Percentiles rank a stretch among this genome's conserved stretches.
Conservation (phyloP, 2,797 vertebrate species). For the Ataeniobius toweri region DNA sequence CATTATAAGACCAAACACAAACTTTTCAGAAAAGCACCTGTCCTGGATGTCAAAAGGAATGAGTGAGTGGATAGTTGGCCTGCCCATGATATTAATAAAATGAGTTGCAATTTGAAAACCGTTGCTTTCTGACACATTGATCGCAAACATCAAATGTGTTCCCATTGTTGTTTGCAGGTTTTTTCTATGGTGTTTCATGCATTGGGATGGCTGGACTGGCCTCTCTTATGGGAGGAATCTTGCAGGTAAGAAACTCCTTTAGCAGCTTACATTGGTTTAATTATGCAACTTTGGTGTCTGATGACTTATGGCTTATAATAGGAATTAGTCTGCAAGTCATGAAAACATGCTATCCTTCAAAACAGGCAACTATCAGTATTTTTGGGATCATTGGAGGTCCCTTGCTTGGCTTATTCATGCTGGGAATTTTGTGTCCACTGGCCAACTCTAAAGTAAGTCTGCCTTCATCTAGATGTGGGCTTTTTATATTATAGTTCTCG, state of each 20-base stretch:
- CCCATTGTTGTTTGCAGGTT: constrained; percentile 69
- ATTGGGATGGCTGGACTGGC: constrained; percentile 91
- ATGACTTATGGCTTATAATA: neutral
- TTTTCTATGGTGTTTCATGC: constrained; percentile 87
- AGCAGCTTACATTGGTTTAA: neutral
- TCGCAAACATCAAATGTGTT: neutral
- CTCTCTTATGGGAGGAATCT: constrained; percentile 87
- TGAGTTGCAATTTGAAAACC: neutral
- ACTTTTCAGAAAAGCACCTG: constrained; percentile 84
- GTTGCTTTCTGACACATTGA: neutral
- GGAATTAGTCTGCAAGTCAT: neutral
- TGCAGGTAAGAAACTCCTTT: constrained; percentile 82
- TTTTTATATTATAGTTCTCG: neutral
- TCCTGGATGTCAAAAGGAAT: constrained; percentile 88
- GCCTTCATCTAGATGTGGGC: neutral
- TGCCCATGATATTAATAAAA: neutral
- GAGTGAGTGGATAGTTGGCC: constrained; percentile 79
- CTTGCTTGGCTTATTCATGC: constrained; percentile 78
- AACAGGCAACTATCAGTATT: constrained; percentile 77
- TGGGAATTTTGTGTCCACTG: constrained; percentile 80
- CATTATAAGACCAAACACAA: constrained; percentile 83
- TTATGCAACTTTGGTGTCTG: neutral
- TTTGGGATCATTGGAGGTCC: constrained; percentile 80
- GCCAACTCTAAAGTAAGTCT: constrained; percentile 80
- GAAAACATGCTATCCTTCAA: constrained; percentile 3